Percentiles rank a stretch among this genome's conserved stretches.
Conservation (phyloP, 2,113 vertebrate species). For the Sciurus niger region DNA sequence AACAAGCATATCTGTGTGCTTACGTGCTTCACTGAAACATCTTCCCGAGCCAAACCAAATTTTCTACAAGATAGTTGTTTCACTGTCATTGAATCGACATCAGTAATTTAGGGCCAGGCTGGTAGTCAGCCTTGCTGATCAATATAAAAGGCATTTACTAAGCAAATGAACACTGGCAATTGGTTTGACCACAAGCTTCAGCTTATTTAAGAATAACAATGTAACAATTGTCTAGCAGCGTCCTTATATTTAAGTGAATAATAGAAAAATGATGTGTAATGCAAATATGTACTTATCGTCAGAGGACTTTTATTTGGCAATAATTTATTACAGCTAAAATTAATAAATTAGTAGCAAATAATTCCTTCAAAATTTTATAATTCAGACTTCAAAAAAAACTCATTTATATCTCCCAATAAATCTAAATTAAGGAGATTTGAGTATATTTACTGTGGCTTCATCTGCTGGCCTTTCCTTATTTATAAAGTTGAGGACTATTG, state of each 20-base stretch:
- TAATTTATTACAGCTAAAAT: constrained; percentile 56
- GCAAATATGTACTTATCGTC: constrained; percentile 50
- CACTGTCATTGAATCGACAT: not conserved
- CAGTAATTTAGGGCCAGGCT: not conserved
- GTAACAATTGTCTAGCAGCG: not conserved
- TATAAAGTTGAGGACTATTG: constrained; percentile 35
- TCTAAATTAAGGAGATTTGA: constrained; percentile 43
- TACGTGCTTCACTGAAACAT: not conserved
- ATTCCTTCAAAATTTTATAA: constrained; percentile 52
- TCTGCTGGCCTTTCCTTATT: constrained; percentile 29
- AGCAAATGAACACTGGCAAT: constrained; percentile 18
- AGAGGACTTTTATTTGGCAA: constrained; percentile 33
- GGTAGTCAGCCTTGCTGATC: not conserved
- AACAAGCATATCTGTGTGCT: not conserved
- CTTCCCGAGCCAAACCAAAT: constrained; percentile 32
- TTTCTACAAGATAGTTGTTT: constrained; percentile 8
- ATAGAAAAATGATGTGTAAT: constrained; percentile 63
- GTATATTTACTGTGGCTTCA: constrained; percentile 62
- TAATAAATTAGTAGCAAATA: constrained; percentile 64
- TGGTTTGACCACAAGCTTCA: constrained; percentile 29
- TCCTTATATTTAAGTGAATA: constrained; percentile 41
- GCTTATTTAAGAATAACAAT: constrained; percentile 41
- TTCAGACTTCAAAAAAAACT: constrained; percentile 30
- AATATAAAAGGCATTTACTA: not conserved
- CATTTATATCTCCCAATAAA: constrained; percentile 24